These are phyloP conservation scores for Pseudobourletiella spinata DNA, from an alignment of 1,140 invertebrate genomes.

Conservation along the genomic window DNA sequence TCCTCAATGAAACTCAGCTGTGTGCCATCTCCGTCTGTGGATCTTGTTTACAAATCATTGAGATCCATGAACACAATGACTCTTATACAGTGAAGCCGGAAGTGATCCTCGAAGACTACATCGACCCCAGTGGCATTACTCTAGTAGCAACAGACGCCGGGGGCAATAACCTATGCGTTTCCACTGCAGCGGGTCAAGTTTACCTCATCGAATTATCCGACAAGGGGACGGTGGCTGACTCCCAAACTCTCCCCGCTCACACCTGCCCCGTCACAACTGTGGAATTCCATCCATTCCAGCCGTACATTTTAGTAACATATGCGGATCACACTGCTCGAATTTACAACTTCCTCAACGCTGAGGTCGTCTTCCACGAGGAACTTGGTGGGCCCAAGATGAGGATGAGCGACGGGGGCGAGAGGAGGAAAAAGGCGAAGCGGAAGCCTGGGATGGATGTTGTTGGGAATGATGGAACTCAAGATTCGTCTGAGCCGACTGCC, in stretches of 20 bases:
- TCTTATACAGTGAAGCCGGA: not conserved
- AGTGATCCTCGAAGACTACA: not conserved
- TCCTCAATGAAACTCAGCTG: constrained; percentile 7
- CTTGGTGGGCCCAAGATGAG: constrained; percentile 7
- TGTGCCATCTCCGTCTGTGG: constrained; percentile 17
- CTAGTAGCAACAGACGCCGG: not conserved
- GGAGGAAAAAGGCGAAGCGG: not conserved
- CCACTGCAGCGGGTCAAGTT: not conserved
- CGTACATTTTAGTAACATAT: constrained; percentile 23
- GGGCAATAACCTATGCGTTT: not conserved
- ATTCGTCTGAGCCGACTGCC: no score
- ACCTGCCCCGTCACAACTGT: constrained; percentile 8
- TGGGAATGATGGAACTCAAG: no score
- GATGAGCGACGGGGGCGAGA: no score
- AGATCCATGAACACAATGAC: not conserved
- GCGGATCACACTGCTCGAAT: constrained; percentile 21
- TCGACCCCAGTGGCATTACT: not conserved
- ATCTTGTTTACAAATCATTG: not conserved
- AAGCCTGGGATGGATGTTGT: not conserved
- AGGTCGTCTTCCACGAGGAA: constrained; percentile 15
- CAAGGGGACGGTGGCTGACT: not conserved
- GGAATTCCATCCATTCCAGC: constrained; percentile 18
- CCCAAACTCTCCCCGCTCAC: constrained; percentile 8
- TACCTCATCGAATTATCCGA: constrained; percentile 3
- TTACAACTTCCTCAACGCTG: constrained; percentile 13